These are phyloP conservation scores for rabbit (Oryctolagus cuniculus) DNA, from an alignment of 2,113 vertebrate species.

Conservation along the genomic window DNA sequence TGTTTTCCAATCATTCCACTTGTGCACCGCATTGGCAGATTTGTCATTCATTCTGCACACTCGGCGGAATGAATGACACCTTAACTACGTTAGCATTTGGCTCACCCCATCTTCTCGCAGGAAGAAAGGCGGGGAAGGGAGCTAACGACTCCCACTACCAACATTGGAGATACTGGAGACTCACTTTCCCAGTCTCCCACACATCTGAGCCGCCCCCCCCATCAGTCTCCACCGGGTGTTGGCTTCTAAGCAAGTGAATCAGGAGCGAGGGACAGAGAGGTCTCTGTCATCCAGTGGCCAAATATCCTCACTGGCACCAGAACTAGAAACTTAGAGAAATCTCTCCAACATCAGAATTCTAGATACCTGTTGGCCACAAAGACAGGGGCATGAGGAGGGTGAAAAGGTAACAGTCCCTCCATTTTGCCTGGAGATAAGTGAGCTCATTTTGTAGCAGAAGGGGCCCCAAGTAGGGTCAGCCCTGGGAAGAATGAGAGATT, in stretches of 20 bases:
- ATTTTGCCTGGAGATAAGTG: background rate
- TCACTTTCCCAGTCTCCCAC: background rate
- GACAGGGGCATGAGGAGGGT: too few relatives aligned
- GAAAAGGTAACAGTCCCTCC: too few relatives aligned
- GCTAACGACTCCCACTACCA: background rate
- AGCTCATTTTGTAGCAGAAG: background rate
- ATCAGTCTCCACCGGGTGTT: fast-evolving
- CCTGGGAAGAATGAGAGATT: background rate
- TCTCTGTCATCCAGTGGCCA: background rate
- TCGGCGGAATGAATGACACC: too few relatives aligned
- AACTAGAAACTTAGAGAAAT: background rate
- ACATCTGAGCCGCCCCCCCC: background rate
- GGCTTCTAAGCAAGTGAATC: background rate
- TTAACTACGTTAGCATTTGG: too few relatives aligned
- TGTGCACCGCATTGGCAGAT: background rate
- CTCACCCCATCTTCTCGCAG: too few relatives aligned
- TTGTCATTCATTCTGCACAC: background rate
- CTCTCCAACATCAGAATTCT: background rate
- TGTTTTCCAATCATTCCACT: background rate
- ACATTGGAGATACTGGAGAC: background rate
- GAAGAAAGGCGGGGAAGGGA: fast-evolving
- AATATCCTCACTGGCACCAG: background rate
- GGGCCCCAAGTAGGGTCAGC: background rate
- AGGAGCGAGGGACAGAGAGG: too few relatives aligned
- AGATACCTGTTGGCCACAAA: too few relatives aligned